Conservation (phyloP, 1,140 invertebrate species). For the Hirudo medicinalis region DNA sequence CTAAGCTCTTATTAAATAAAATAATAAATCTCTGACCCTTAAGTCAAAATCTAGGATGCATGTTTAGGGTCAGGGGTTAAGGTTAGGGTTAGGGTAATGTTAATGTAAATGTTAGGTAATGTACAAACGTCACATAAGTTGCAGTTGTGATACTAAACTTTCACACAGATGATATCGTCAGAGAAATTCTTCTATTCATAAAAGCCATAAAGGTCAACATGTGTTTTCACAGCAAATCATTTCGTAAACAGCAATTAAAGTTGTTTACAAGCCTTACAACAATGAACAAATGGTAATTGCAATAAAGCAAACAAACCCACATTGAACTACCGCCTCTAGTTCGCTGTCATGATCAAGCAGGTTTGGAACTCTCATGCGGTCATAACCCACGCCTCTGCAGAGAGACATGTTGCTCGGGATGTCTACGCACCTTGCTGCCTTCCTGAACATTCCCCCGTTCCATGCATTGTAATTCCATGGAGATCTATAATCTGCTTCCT, state of each 20-base stretch:
- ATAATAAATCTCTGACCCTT: too few relatives aligned
- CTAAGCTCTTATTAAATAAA: too few relatives aligned
- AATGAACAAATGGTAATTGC: background rate
- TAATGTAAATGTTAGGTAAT: too few relatives aligned
- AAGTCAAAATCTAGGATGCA: too few relatives aligned
- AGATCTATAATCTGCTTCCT: background rate
- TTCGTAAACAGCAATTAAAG: background rate
- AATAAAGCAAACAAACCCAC: background rate
- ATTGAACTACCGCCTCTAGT: conserved; percentile 38
- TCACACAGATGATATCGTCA: background rate
- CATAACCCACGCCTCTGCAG: conserved; percentile 54
- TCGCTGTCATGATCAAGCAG: conserved; percentile 56
- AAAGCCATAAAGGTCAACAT: background rate
- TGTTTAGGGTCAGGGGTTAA: too few relatives aligned
- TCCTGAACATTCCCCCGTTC: background rate
- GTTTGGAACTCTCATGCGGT: conserved; percentile 56
- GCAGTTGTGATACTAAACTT: background rate
- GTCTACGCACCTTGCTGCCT: conserved; percentile 46
- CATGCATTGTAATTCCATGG: background rate
- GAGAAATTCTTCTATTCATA: background rate
- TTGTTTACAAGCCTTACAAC: background rate
- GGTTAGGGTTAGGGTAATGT: too few relatives aligned
- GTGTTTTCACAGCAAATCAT: background rate
- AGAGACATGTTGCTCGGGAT: conserved; percentile 54
- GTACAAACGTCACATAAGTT: too few relatives aligned